Percentiles rank a stretch among this genome's conserved stretches.
These are phyloP conservation scores for Clitarchus hookeri DNA, from an alignment of 2,888 invertebrate genomes.

Conservation along the genomic window DNA sequence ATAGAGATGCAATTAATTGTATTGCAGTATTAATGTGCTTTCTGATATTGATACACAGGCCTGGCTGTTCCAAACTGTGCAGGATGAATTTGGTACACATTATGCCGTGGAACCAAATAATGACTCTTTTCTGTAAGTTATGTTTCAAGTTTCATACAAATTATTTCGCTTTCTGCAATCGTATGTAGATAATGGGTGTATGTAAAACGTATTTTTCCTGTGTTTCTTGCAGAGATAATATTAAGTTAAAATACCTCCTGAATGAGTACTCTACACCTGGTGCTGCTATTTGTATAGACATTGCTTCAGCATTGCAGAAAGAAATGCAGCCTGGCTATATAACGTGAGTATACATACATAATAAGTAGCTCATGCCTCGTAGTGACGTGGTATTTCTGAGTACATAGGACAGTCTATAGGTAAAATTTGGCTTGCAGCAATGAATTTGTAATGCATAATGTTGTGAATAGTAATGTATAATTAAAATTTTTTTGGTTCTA, in stretches of 20 bases:
- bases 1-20: neutral
- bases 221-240: neutral
- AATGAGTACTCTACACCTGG: neutral
- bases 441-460: no score
- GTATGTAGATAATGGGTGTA: neutral
- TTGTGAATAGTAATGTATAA: no score
- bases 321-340: slow-evolving; percentile 12
- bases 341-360: neutral
- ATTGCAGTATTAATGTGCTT: neutral
- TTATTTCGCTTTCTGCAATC: neutral
- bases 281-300: neutral
- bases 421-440: no score
- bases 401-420: no score
- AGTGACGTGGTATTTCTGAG: no score
- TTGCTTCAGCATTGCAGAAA: neutral
- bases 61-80: neutral
- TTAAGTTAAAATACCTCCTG: neutral
- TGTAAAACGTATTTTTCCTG: neutral
- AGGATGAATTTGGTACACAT: neutral
- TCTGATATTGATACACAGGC: neutral
- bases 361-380: no score
- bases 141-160: neutral
- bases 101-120: neutral
- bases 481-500: no score
- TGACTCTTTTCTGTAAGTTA: neutral